Evolutionary conservation across 2,797 vertebrate species (phyloP), one percentile per base, ranked within the genome.

Genomic region (Eulemur rubriventer): DNA sequence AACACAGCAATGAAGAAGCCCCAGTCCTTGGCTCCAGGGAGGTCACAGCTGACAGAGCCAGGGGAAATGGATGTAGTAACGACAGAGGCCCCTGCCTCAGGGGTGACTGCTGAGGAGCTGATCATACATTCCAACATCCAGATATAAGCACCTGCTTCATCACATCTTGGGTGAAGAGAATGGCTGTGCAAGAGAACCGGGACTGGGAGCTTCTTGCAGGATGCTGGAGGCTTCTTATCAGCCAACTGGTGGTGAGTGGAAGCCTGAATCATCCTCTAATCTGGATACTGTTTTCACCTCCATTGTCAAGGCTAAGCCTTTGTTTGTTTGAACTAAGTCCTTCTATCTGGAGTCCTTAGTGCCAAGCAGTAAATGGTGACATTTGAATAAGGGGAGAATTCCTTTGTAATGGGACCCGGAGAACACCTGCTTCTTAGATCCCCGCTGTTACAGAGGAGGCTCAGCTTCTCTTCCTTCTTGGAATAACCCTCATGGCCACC

Each of bases 241-340:
- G 82, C 69, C n/a, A 4, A 17, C 48, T 69, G 55, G 13, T 4
- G 78, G 81, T 70, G 57, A 76, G 63, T 0, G 4, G 84, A 48
- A 82, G 65, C 46, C 14, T 9, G 7, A 38, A n/a, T 78, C 80
- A 17, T 38, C 83, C 69, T 94, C 75, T 63, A 41, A 96, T 81
- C 76, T 70, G 73, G 55, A 55, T 73, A 59, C 52, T 79, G 63
- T 93, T 96, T 95, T 91, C 96, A 94, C 89, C 76, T 92, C 73
- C 73, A 82, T 46, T 87, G 84, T 88, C 94, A 90, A 70, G 6
- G 75, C 83, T 90, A 95, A 96, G 69, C 75, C 46, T 96, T 92
- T 93, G 95, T 92, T 94, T 96, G 63, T 95, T 73, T 95, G 96
- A 85, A 94, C 85, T 67, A 93, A 97, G 16, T 87, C 90, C 80